Conservation (phyloP, 2,888 invertebrate genomes). For the Nomada lathburiana region DNA sequence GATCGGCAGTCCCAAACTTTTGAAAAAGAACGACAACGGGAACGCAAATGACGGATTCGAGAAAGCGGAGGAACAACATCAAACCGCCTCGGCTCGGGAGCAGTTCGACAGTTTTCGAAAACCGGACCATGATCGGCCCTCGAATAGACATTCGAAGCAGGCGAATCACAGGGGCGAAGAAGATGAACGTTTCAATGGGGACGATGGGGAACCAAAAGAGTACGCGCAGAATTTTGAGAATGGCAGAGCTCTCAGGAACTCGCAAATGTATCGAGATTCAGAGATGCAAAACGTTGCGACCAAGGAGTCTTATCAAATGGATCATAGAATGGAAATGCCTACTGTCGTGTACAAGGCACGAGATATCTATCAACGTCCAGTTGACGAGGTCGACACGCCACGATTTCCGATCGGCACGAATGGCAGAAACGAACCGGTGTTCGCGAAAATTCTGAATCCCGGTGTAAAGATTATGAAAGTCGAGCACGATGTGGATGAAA, state of each 20-base stretch:
- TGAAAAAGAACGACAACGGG: slow-evolving; percentile 42
- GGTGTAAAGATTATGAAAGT: slow-evolving; percentile 82
- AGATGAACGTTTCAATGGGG: slow-evolving; percentile 62
- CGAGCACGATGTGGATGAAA: slow-evolving; percentile 79
- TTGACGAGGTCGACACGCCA: slow-evolving; percentile 81
- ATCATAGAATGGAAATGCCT: slow-evolving; percentile 57
- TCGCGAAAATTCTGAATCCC: slow-evolving; percentile 80
- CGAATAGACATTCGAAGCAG: slow-evolving; percentile 29
- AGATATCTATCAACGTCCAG: slow-evolving; percentile 80
- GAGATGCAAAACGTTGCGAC: slow-evolving; percentile 52
- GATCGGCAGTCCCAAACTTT: not conserved
- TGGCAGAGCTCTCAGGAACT: slow-evolving; percentile 70
- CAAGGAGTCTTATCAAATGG: slow-evolving; percentile 57
- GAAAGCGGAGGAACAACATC: slow-evolving; percentile 58
- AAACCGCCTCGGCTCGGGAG: slow-evolving; percentile 23
- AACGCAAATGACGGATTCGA: slow-evolving; percentile 72
- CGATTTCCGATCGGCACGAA: slow-evolving; percentile 77
- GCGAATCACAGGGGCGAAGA: slow-evolving; percentile 47
- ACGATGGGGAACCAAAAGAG: slow-evolving; percentile 76
- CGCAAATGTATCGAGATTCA: slow-evolving; percentile 64
- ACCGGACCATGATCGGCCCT: slow-evolving; percentile 40
- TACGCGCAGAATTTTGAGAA: slow-evolving; percentile 78
- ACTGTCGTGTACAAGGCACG: slow-evolving; percentile 73
- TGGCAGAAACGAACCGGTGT: slow-evolving; percentile 71
- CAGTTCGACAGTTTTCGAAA: slow-evolving; percentile 6